These are phyloP conservation scores for Antennarius striatus DNA, from an alignment of 2,113 vertebrate genomes.

Conservation along the genomic window DNA sequence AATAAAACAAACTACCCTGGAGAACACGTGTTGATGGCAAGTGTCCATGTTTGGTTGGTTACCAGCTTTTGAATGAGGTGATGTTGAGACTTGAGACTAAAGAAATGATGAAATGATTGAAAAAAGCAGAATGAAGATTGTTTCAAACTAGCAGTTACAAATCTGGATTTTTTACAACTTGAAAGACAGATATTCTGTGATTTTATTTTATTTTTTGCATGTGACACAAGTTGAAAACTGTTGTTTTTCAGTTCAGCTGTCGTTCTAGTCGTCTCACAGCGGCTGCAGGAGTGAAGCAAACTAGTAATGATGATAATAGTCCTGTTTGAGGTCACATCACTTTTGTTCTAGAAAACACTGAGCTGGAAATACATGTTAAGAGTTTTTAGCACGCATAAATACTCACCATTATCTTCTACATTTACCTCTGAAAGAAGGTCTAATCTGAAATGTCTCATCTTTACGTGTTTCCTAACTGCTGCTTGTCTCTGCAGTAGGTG, in stretches of 20 bases:
- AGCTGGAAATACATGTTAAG: neutral
- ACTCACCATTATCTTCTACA: neutral
- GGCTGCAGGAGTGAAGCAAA: constrained; percentile 13
- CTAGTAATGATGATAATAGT: constrained; percentile 19
- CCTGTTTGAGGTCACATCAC: neutral
- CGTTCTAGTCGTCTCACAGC: constrained; percentile 1
- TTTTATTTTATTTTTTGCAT: constrained; percentile 31
- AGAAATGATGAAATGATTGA: constrained; percentile 22
- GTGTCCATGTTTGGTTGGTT: constrained; percentile 26
- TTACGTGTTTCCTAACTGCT: no score
- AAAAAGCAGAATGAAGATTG: constrained; percentile 6
- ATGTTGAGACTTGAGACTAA: constrained; percentile 45
- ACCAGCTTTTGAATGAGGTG: constrained; percentile 30
- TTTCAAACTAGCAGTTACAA: constrained; percentile 18
- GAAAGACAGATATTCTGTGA: constrained; percentile 1
- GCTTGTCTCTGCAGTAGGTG: neutral
- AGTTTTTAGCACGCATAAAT: neutral
- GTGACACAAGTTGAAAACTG: constrained; percentile 24
- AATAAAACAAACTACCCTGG: constrained; percentile 43
- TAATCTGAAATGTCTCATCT: no score
- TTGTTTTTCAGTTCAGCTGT: constrained; percentile 21
- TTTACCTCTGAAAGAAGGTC: neutral
- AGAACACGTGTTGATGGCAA: constrained; percentile 20
- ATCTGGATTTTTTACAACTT: constrained; percentile 14
- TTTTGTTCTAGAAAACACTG: constrained; percentile 7